Base-by-base conservation (phyloP, 2,797 vertebrate species). In the Peromyscus aztecus region DNA sequence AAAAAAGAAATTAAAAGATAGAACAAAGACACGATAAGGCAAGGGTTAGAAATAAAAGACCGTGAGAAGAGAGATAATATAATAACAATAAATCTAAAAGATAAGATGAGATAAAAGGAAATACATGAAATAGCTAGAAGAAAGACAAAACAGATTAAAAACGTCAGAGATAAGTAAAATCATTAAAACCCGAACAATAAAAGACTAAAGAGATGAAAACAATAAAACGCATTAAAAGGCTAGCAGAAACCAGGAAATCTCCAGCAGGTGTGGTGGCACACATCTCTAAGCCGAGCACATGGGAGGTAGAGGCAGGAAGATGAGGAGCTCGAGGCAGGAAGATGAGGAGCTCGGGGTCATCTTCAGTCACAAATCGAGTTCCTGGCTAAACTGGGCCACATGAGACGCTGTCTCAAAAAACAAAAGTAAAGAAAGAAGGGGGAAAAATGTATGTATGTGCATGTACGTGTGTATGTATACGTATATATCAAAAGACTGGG, bases 1-100 rank as follows among this genome's bases (percentile, higher is more conserved):
- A 65, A 94, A 94, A 93, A 95, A 97, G 94, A 97, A 97, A 96
- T 96, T 81, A 96, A 98, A 97, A 95, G 87, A 63, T 65, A 94
- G 90, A 97, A 96, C 94, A 97, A 97, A 98, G 94, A 61, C 73
- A 69, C 0, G 23, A 94, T 93, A 92, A 94, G 92, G 90, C 90
- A 96, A 97, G 96, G 96, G 97, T 97, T 93, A 94, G 95, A 94
- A 93, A 94, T 96, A 95, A 97, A 90, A 96, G 88, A 94, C n/a
- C 59, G n/a, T 65, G 91, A 96, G 91, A 85, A 91, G 90, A 92
- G 86, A 96, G 94, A 86, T 97, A 96, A 96, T 91, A 94, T 92
- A 96, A 92, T 93, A 96, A 96, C 94, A 97, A 96, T 97, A 97
- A 96, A 91, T 97, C 90, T 94, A 91, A 92, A 94, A 63, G 95